phyloP scores from a whole-genome alignment of 2,888 invertebrate species.

The Agonopterix arenella region DNA sequence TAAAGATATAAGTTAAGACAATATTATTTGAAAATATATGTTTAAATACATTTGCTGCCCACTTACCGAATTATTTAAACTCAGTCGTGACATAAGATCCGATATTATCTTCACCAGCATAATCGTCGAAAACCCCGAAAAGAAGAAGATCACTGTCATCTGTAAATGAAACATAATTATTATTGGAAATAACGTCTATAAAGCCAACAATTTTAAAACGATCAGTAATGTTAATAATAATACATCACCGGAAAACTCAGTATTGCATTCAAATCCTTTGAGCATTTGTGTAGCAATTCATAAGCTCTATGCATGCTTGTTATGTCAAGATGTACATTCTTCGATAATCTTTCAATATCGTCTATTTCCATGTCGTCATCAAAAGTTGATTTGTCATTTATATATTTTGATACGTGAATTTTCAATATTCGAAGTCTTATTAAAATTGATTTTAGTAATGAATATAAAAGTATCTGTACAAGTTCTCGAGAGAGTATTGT shows the following conservation, averaged over 20 bases:
- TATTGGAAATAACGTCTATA: no score
- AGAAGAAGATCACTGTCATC: constrained; percentile 42
- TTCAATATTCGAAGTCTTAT: constrained; percentile 40
- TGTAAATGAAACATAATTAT: constrained; percentile 22
- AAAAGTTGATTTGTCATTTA: constrained; percentile 12
- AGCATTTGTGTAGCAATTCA: constrained; percentile 8
- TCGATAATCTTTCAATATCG: constrained; percentile 20
- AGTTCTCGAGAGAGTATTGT: constrained; percentile 35
- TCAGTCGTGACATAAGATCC: not conserved
- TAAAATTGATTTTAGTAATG: constrained; percentile 32
- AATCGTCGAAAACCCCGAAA: constrained; percentile 46
- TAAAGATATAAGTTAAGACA: no score
- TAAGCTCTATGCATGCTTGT: constrained; percentile 8
- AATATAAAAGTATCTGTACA: constrained; percentile 40
- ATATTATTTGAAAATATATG: no score
- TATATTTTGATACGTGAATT: constrained; percentile 34
- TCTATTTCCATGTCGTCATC: constrained; percentile 10
- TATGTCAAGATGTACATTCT: constrained; percentile 4
- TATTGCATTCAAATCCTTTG: constrained; percentile 4
- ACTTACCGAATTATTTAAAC: no score
- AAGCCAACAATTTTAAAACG: no score
- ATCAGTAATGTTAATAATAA: no score
- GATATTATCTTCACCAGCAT: constrained; percentile 42
- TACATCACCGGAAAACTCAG: constrained; percentile 8
- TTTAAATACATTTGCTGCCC: no score